phyloP scores from a whole-genome alignment of 2,797 vertebrate species.

The Zenarchopterus dispar region DNA sequence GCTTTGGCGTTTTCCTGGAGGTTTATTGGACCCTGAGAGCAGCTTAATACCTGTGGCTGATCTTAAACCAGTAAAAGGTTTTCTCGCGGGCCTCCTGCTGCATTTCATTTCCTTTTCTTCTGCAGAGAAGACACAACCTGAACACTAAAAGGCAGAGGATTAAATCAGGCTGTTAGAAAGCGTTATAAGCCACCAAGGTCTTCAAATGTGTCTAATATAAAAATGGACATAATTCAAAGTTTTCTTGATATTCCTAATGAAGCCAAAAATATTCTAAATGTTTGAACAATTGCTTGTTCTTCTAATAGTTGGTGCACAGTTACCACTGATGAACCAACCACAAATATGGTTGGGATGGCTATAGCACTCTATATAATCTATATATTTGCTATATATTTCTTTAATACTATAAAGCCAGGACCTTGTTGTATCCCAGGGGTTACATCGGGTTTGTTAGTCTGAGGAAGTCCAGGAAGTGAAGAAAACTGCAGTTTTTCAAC shows the following conservation, averaged over 20 bases:
- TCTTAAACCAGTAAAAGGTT: constrained; percentile 59
- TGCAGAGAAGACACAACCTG: constrained; percentile 7
- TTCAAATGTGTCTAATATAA: not conserved
- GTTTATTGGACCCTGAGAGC: constrained; percentile 51
- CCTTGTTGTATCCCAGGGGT: not conserved
- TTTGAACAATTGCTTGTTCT: constrained; percentile 14
- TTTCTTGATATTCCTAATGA: constrained; percentile 13
- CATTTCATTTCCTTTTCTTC: constrained; percentile 59
- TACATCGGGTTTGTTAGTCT: too few species aligned
- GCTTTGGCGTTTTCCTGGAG: constrained; percentile 29
- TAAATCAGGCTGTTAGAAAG: constrained; percentile 17
- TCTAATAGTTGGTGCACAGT: constrained; percentile 4
- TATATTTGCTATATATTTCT: constrained; percentile 34
- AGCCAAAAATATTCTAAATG: constrained; percentile 9
- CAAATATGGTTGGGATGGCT: constrained; percentile 2
- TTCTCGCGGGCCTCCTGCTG: constrained; percentile 52
- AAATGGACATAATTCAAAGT: constrained; percentile 10
- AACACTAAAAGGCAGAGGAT: constrained; percentile 23
- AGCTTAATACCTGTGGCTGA: constrained; percentile 70
- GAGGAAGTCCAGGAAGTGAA: too few species aligned
- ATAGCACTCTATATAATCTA: constrained; percentile 3
- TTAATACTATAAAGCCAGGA: constrained; percentile 23
- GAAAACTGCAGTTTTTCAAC: too few species aligned
- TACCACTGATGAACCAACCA: not conserved
- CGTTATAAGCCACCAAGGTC: constrained; percentile 12